Conservation (phyloP, 2,888 invertebrate genomes). For the Trichogramma dendrolimi region DNA sequence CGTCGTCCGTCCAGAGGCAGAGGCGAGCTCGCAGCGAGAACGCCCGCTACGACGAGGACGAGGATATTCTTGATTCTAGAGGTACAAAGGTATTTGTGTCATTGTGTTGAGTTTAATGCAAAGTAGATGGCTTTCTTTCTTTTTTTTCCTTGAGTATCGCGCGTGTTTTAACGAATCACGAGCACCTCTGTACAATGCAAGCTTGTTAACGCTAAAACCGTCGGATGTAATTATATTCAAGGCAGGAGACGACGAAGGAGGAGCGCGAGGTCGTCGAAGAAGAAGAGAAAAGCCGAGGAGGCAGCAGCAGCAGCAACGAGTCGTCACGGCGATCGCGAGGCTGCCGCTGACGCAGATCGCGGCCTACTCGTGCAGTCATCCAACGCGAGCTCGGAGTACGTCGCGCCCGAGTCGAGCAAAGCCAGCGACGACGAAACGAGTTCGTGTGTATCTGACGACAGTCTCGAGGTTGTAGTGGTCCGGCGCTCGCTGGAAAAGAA, state of each 20-base stretch:
- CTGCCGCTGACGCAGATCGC: conserved; percentile 32
- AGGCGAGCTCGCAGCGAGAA: conserved; percentile 46
- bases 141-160: no score
- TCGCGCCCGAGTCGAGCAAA: background rate
- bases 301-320: conserved; percentile 28
- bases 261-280: background rate
- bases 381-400: no score
- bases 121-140: no score
- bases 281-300: conserved; percentile 6
- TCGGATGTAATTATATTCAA: no score
- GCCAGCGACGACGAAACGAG: conserved; percentile 38
- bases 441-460: conserved; percentile 44
- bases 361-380: no score
- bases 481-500: conserved; percentile 43
- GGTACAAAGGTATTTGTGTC: no score
- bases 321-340: conserved; percentile 16
- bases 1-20: conserved; percentile 7
- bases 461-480: conserved; percentile 48
- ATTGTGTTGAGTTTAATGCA: no score
- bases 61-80: conserved; percentile 8
- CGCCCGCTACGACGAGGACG: conserved; percentile 38
- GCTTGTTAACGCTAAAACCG: no score
- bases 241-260: background rate
- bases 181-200: no score
- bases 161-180: no score